phyloP scores from a whole-genome alignment of 2,888 invertebrate species.

The Drosophila fulvimacula region DNA sequence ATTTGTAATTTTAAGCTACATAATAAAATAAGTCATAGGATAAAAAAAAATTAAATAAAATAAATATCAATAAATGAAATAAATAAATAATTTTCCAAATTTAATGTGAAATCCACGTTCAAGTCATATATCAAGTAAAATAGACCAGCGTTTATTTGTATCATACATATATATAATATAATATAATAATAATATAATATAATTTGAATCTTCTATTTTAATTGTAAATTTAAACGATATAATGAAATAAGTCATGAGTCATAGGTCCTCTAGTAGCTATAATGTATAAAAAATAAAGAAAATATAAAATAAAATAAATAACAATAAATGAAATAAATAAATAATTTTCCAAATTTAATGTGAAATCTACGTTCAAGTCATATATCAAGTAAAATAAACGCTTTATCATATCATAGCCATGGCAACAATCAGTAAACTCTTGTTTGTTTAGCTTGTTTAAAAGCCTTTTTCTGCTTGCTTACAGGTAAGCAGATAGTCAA shows the following conservation, averaged over 20 bases:
- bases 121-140: not conserved
- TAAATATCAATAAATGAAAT: not conserved
- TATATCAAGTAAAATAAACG: not conserved
- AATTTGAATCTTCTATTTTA: too few species aligned
- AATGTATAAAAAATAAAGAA: too few species aligned
- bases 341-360: not conserved
- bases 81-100: not conserved
- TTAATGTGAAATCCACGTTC: not conserved
- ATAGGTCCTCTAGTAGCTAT: too few species aligned
- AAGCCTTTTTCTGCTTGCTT: constrained; percentile 26
- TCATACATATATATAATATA: too few species aligned
- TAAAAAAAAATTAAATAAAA: not conserved
- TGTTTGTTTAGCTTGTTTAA: constrained; percentile 35
- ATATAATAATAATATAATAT: too few species aligned
- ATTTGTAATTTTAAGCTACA: too few species aligned
- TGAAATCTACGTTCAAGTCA: not conserved
- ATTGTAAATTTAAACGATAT: too few species aligned
- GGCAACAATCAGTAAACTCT: constrained; percentile 46
- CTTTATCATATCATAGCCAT: constrained; percentile 17
- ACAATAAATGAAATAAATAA: not conserved
- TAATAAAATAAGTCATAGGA: too few species aligned
- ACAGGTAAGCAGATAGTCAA: constrained; percentile 34
- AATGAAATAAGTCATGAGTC: too few species aligned
- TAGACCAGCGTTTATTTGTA: too few species aligned
- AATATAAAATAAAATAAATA: not conserved